These are phyloP conservation scores for Sterna hirundo DNA, from an alignment of 2,113 vertebrate species.

Conservation along the genomic window DNA sequence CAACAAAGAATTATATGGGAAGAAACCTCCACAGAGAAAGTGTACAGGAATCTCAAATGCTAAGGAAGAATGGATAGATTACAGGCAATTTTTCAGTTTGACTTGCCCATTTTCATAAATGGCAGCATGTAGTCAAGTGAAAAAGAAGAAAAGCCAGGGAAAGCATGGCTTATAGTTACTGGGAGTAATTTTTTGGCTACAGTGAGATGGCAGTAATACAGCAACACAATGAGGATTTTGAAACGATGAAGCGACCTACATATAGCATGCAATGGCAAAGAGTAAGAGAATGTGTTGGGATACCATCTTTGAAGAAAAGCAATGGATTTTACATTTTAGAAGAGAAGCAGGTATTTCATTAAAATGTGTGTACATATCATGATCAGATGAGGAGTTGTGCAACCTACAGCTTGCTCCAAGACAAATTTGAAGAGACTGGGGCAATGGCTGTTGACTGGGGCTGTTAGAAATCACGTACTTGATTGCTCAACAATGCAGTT, in stretches of 20 bases:
- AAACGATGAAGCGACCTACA: neutral
- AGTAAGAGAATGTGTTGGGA: neutral
- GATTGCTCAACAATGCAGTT: constrained; percentile 48
- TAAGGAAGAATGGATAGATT: neutral
- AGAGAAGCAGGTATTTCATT: neutral
- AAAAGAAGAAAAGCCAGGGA: neutral
- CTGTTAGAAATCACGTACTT: constrained; percentile 1
- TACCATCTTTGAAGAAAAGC: neutral
- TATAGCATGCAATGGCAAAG: neutral
- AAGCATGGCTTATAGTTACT: neutral
- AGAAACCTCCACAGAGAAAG: neutral
- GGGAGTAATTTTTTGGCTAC: neutral
- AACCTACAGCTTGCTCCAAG: neutral
- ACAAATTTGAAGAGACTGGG: neutral
- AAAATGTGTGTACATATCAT: neutral
- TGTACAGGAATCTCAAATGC: neutral
- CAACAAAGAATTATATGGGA: neutral
- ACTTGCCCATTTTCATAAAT: neutral
- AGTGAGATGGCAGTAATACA: neutral
- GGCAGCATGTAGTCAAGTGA: neutral
- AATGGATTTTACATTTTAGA: neutral
- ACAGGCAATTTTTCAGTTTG: neutral
- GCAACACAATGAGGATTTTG: neutral
- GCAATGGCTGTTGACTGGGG: neutral
- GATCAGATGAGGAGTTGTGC: neutral